Evolutionary conservation across 2,113 vertebrate species (phyloP), one percentile per base, ranked within the genome.

Genomic region (human (Homo sapiens)): DNA sequence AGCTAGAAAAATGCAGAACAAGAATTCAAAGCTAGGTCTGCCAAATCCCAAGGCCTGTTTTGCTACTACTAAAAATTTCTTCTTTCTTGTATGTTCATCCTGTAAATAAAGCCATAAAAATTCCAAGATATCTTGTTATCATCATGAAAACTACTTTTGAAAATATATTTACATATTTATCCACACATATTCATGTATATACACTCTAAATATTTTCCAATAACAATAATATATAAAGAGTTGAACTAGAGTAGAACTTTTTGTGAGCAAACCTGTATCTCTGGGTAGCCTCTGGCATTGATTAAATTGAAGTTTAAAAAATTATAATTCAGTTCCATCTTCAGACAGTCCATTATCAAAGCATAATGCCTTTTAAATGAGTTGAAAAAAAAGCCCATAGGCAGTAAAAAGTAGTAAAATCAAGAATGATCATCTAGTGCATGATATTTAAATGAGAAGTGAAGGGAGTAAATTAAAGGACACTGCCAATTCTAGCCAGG

Each of bases 301-400:
- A 95, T 93, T 98, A 98, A 98, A 96, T 96, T 96, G 96, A 98
- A 98, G 90, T 95, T 96, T 94, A 68, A 97, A 96, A 97, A 97
- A 96, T 89, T 94, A 94, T 97, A 97, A 98, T 98, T 98, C 86
- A 97, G 89, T 96, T 96, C 70, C 92, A 48, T 97, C 78, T 97
- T 96, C 96, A 98, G 94, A 97, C 35, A 97, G 93, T 94, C 96
- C 96, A 98, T 98, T 98, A 98, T 98, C 94, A 92, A 97, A 96
- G 59, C 88, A 98, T 98, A 96, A 97, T 98, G 94, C 94, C 94
- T 98, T 97, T 97, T 97, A 97, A 97, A 97, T 98, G 97, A 97
- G 96, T 97, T 94, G 78, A 45, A n/a, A 91, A 79, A 94, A 90
- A 97, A 96, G 59, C 96, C 97, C 89, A 95, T n/a, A 97, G 96